Base-by-base conservation (phyloP, 2,113 vertebrate species). In the Scopus umbretta region DNA sequence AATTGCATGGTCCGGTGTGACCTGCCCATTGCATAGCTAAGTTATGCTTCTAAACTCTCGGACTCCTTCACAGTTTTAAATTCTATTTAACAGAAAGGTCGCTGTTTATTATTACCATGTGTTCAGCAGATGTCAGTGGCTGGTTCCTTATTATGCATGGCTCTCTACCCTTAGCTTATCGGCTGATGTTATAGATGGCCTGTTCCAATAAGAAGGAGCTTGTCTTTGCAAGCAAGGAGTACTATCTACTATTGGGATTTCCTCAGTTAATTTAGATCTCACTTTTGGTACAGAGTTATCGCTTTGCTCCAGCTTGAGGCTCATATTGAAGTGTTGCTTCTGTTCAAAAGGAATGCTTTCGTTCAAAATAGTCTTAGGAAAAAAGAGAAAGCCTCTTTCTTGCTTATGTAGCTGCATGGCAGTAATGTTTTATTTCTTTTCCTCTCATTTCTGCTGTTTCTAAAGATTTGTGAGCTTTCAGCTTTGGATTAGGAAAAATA, bases 181-280 rank as follows among this genome's bases (percentile, higher is more conserved):
- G 6, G 14, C 55, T 40, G 5, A 16, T 3, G 1, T 34, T 42
- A 7, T 42, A 2, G 12, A 11, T 9, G 34, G 10, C 9, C 26
- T 71, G 4, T 3, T 34, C 32, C 26, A 67, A 12, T 20, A 32
- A 45, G 16, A 1, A 0, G 10, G 47, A 47, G 14, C 11, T 49
- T 73, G 65, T 43, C 62, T 75, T 90, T 89, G 25, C 65, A 49
- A 68, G 45, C 67, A 38, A 47, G 55, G 19, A 49, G 27, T 68
- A 22, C 45, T 65, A 2, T 43, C 6, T 49, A 16, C 45, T 27
- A 9, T 1, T 3, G 10, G 10, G 17, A 66, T 47, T 70, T 89
- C n/a, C 61, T 59, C 45, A 26, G 11, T 53, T 81, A 34, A 30
- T 49, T 73, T 67, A 81, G 40, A 49, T 58, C 19, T 55, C 0